phyloP scores from a whole-genome alignment of 2,113 vertebrate genomes.

The Protobothrops mucrosquamatus region DNA sequence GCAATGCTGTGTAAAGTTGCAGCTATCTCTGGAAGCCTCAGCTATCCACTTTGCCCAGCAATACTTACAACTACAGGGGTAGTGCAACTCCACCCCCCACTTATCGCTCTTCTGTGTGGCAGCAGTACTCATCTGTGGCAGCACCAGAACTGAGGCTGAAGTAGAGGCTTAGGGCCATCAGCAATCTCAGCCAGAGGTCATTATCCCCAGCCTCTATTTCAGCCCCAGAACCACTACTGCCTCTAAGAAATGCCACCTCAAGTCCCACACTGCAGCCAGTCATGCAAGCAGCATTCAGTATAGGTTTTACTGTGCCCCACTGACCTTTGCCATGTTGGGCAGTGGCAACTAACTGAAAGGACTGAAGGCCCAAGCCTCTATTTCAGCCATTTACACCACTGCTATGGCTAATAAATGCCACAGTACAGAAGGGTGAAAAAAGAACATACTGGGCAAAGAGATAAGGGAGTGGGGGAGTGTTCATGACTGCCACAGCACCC shows the following conservation, averaged over 20 bases:
- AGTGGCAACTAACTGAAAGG: not conserved
- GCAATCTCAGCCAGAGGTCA: not conserved
- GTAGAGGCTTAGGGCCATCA: not conserved
- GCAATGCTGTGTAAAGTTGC: not conserved
- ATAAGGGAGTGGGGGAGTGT: not conserved
- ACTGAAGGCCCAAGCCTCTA: not conserved
- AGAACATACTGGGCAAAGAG: not conserved
- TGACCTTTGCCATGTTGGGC: not conserved
- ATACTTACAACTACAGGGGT: not conserved
- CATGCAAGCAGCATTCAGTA: not conserved
- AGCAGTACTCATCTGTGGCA: not conserved
- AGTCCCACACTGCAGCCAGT: not conserved
- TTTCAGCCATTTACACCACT: not conserved
- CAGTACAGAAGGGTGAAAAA: not conserved
- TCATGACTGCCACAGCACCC: not conserved
- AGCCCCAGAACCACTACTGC: not conserved
- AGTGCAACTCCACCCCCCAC: not conserved
- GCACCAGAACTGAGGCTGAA: not conserved
- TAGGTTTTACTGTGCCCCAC: not conserved
- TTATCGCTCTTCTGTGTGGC: not conserved
- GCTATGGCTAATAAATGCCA: not conserved
- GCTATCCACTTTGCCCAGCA: not conserved
- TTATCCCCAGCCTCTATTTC: not conserved
- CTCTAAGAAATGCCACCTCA: not conserved
- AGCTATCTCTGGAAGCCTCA: not conserved